Evolutionary conservation across 2,797 vertebrate genomes (phyloP), one percentile per base, ranked within the genome.

Genomic region (Ceryle rudis): DNA sequence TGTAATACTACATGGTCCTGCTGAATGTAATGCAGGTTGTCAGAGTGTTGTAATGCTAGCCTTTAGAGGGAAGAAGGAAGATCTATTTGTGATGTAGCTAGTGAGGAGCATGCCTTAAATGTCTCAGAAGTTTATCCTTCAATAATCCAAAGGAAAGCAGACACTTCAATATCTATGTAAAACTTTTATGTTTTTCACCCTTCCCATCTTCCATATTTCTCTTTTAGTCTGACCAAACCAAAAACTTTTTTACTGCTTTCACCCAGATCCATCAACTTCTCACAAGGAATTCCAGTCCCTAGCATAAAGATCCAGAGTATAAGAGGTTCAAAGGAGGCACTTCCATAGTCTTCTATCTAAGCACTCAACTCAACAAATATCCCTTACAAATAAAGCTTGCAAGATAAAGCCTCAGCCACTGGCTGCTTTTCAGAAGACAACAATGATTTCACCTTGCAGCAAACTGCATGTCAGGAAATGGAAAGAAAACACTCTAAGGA

Each of bases 1-100:
- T 39, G 64, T 28, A 60, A 67, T 52, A 57, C 61, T 57, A 10
- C 77, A 51, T 2, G 18, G 46, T 64, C 54, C 58, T 87, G 86
- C 55, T 93, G 64, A 92, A 67, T 29, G 47, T 41, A 83, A 91
- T 89, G 74, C 23, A 15, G 64, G 73, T 39, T 89, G 83, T 75
- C 96, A 96, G 85, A 81, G 49, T 4, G 23, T 8, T 77, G 55
- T 9, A 51, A 60, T 25, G 49, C 52, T 33, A 86, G 85, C 41
- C 46, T 89, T 86, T 55, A 64, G 92, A 75, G 35, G 55, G 57
- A 94, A 75, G 10, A 42, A 66, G 31, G 25, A 95, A 65, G 52
- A 86, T 74, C 42, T 92, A 16, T 42, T 89, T 57, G 49, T 73
- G 62, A 61, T 71, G 37, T 22, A 83, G 74, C 44, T 18, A 19